Base-by-base conservation (phyloP, 2,797 vertebrate genomes). In the Catamblyrhynchus diadema region DNA sequence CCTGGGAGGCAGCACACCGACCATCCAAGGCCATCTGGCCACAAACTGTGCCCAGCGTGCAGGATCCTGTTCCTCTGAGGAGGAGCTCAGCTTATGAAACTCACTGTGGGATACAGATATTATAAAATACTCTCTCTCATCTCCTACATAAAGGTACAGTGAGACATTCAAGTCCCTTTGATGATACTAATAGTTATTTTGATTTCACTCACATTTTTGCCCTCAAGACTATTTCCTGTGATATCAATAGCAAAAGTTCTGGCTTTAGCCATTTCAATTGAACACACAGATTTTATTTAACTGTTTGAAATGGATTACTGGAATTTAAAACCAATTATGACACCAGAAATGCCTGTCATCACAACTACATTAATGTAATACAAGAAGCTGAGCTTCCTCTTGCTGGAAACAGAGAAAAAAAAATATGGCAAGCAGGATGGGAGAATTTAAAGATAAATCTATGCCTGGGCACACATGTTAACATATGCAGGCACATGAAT, bases 311-410 rank as follows among this genome's bases (percentile, higher is more conserved):
- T 95, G 95, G 93, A 97, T 97, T 97, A 96, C 89, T 90, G 97
- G 96, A 97, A 97, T 97, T 96, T 98, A 97, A 97, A 97, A 96
- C 88, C 97, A 96, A 97, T 97, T 97, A 96, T 95, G 96, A 97
- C 93, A 95, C 97, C 92, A 98, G 96, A 97, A 96, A 94, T 93
- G 96, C 95, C 94, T 97, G 95, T 95, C 96, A 97, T 97, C 95
- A 90, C 25, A 72, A 93, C 94, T 94, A 96, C 97, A 97, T 97
- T 97, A 96, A 96, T 93, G 97, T 95, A 97, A 97, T 95, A 92
- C 10, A 48, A 96, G 96, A 95, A 95, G 94, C 92, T 92, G 15
- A 14, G 90, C 95, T 97, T 95, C 90, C 74, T 96, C 95, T 95
- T 96, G 86, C 95, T 97, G 86, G 93, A 91, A 92, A 84, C 23